Evolutionary conservation across 1,140 invertebrate species (phyloP), one percentile per base, ranked within the genome.

Genomic region (Listronotus oregonensis): DNA sequence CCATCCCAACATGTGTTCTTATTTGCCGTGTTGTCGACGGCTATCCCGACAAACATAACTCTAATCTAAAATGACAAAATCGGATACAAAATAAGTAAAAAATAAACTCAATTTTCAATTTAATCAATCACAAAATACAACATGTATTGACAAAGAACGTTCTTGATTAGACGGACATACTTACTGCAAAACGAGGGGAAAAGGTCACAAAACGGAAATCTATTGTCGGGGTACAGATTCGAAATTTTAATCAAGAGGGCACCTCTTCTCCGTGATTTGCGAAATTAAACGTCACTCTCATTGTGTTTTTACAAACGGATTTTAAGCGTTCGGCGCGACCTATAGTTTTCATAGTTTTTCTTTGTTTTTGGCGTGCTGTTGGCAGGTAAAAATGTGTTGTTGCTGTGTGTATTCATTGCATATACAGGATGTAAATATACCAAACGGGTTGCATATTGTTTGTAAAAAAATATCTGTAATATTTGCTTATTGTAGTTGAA

Each of bases 51-150:
- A 27, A 27, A 1, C 21, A 27, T 3, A 27, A 27, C 5, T 27
- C 5, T 27, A n/a, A n/a, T n/a, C n/a, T n/a, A n/a, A 27, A 27
- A 27, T 27, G 5, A 27, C 21, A 27, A 27, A 27, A 27, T 27
- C 21, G 21, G 21, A 27, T 27, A 27, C 21, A 3, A 27, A 27
- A 27, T 1, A 27, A 5, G 5, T 1, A 3, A 27, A 47, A 47
- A 47, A 27, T n/a, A 65, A 64, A 72, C 61, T 60, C 68, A 72
- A 72, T 72, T 69, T 70, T 68, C 67, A 68, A 66, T 69, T 47
- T n/a, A 47, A 72, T 70, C 70, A 69, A 72, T 72, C 70, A 72
- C 67, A 69, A 70, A 72, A 37, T 66, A 69, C 67, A 63, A 10
- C 21, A 27, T 70, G 58, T 64, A 69, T 67, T 69, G 68, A 72